Conservation (phyloP, 2,888 invertebrate genomes). For the Leptogaster cylindrica region DNA sequence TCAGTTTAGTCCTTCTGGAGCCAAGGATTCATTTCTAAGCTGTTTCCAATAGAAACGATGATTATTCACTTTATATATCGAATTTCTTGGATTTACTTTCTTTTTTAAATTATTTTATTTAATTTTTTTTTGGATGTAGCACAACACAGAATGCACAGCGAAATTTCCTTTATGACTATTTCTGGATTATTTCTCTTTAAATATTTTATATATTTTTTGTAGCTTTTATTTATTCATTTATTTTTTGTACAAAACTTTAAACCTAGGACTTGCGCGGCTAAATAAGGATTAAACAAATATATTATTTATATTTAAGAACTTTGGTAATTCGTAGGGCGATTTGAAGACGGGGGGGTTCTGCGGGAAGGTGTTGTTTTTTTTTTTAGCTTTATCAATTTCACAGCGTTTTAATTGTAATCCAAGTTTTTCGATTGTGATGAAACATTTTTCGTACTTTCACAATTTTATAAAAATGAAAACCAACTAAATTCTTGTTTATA, state of each 20-base stretch:
- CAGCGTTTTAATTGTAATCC: too few relatives aligned
- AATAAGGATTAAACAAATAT: background rate
- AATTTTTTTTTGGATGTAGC: background rate
- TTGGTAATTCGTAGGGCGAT: slow-evolving; percentile 27
- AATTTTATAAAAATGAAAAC: too few relatives aligned
- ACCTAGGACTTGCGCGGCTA: slow-evolving; percentile 4
- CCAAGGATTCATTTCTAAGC: background rate
- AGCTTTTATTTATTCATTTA: background rate
- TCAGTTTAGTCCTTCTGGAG: slow-evolving; percentile 37
- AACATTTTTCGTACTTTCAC: too few relatives aligned
- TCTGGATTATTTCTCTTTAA: background rate
- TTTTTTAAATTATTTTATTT: background rate
- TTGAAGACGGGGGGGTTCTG: too few relatives aligned
- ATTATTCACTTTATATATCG: slow-evolving; percentile 9
- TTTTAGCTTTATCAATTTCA: too few relatives aligned
- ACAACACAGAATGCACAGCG: slow-evolving; percentile 32
- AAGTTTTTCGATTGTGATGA: too few relatives aligned
- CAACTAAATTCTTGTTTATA: too few relatives aligned
- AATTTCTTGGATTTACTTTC: slow-evolving; percentile 15
- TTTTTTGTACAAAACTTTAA: background rate
- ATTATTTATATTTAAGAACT: background rate
- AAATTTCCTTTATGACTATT: background rate
- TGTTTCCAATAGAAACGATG: background rate
- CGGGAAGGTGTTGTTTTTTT: too few relatives aligned
- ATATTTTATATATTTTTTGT: background rate